These are phyloP conservation scores for Scaptodrosophila latifasciaeformis DNA, from an alignment of 2,888 invertebrate genomes.

Conservation along the genomic window DNA sequence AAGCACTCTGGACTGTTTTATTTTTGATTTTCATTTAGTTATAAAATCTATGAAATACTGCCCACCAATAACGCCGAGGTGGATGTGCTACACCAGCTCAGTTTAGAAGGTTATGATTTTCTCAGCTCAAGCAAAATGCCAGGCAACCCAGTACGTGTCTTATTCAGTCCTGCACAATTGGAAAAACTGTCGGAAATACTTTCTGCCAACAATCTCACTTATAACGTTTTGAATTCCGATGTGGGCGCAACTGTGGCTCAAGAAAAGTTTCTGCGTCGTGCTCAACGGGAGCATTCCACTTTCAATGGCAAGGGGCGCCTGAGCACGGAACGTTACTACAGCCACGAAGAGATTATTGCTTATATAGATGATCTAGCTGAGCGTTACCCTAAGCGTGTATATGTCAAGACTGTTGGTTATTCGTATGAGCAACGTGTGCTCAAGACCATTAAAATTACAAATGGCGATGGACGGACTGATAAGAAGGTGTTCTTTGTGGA, in stretches of 20 bases:
- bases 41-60: constrained; percentile 62
- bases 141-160: constrained; percentile 48
- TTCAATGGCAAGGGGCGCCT: constrained; percentile 54
- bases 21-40: constrained; percentile 38
- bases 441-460: constrained; percentile 79
- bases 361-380: constrained; percentile 75
- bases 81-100: constrained; percentile 40
- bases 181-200: constrained; percentile 44
- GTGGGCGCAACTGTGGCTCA: constrained; percentile 51
- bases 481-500: constrained; percentile 77
- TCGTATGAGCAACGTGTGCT: constrained; percentile 79
- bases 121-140: constrained; percentile 42
- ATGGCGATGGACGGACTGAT: constrained; percentile 72
- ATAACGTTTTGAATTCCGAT: constrained; percentile 50
- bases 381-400: constrained; percentile 76
- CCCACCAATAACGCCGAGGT: constrained; percentile 37
- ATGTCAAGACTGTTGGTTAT: constrained; percentile 77
- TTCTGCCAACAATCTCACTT: constrained; percentile 22
- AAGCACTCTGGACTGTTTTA: neutral
- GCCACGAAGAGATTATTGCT: constrained; percentile 73
- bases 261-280: constrained; percentile 45
- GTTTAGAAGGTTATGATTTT: constrained; percentile 58
- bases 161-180: constrained; percentile 56
- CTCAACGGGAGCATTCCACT: constrained; percentile 36
- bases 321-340: no score